Percentiles rank a stretch among this genome's conserved stretches.
These are phyloP conservation scores for Lomographa bimaculata DNA, from an alignment of 2,888 invertebrate genomes.

Conservation along the genomic window DNA sequence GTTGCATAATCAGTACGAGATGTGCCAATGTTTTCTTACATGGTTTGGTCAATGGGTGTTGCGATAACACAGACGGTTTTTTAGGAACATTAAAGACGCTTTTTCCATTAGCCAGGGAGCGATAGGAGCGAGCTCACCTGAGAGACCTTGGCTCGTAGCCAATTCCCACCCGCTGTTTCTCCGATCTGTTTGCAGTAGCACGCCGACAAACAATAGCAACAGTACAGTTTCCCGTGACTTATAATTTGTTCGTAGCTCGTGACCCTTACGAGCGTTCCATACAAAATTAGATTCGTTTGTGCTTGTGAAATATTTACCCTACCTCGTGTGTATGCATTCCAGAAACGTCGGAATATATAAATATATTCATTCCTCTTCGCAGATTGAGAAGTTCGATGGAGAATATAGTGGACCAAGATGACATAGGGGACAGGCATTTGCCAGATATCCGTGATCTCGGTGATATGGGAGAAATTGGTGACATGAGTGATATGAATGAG, in stretches of 20 bases:
- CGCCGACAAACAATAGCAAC: conserved; percentile 77
- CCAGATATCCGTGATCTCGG: conserved; percentile 76
- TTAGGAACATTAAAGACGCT: conserved; percentile 44
- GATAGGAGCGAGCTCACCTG: conserved; percentile 74
- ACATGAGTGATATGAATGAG: conserved; percentile 78
- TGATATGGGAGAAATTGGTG: conserved; percentile 76
- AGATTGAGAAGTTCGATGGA: conserved; percentile 90
- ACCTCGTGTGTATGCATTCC: conserved; percentile 14
- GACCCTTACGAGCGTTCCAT: conserved; percentile 38
- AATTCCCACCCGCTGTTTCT: conserved; percentile 72
- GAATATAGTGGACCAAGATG: conserved; percentile 89
- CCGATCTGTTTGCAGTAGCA: conserved; percentile 73
- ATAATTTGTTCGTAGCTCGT: too few relatives aligned
- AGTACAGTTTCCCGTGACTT: conserved; percentile 59
- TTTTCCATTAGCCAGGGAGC: conserved; percentile 53
- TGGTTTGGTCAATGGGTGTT: conserved; percentile 53
- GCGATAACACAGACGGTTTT: conserved; percentile 48
- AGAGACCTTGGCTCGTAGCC: conserved; percentile 76
- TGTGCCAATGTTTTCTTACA: conserved; percentile 50
- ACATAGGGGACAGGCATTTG: conserved; percentile 68
- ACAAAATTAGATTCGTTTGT: conserved; percentile 29
- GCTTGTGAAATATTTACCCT: conserved; percentile 20
- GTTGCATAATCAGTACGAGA: conserved; percentile 39
- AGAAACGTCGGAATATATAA: conserved; percentile 2
- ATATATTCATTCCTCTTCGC: conserved; percentile 36